A percentile compares a stretch with the other conserved stretches of the same genome.
phyloP scores from a whole-genome alignment of 2,113 vertebrate genomes.

The Spilogale gracilis region DNA sequence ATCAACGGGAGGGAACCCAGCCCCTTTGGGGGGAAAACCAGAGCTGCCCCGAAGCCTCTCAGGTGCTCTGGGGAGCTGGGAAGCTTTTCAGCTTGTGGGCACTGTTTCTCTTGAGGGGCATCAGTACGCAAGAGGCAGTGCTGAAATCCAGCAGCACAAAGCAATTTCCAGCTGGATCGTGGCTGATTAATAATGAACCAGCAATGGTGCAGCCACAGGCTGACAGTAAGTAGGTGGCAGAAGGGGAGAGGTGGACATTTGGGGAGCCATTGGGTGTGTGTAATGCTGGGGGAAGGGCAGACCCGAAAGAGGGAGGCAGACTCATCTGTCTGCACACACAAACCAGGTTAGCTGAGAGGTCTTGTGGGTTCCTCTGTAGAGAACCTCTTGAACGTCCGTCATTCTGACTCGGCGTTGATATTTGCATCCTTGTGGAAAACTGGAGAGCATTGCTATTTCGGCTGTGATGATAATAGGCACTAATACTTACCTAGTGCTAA shows the following conservation, averaged over 20 bases:
- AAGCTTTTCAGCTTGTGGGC: conserved; percentile 51
- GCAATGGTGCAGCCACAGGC: conserved; percentile 76
- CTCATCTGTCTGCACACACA: not conserved
- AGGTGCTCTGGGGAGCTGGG: not conserved
- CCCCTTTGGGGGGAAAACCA: conserved; percentile 63
- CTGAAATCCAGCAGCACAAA: conserved; percentile 70
- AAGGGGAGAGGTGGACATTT: conserved; percentile 77
- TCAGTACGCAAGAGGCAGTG: not conserved
- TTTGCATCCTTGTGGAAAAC: not conserved
- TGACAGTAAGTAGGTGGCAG: conserved; percentile 79
- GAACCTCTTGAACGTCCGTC: not conserved
- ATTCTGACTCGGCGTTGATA: not conserved
- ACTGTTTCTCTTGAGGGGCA: conserved; percentile 53
- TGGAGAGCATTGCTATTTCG: not conserved
- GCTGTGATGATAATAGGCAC: not conserved
- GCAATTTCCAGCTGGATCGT: conserved; percentile 78
- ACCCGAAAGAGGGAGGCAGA: no score
- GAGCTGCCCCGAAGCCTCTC: not conserved
- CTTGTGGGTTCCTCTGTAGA: not conserved
- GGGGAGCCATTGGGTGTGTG: conserved; percentile 28
- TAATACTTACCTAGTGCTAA: not conserved
- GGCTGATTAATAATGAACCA: conserved; percentile 78
- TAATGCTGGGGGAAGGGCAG: not conserved
- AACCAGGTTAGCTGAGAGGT: fast-evolving
- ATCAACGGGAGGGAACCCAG: conserved; percentile 45